Percentiles rank a stretch among this genome's conserved stretches.
These are phyloP conservation scores for Coregonus sp. DNA, from an alignment of 2,797 vertebrate genomes.

Conservation along the genomic window DNA sequence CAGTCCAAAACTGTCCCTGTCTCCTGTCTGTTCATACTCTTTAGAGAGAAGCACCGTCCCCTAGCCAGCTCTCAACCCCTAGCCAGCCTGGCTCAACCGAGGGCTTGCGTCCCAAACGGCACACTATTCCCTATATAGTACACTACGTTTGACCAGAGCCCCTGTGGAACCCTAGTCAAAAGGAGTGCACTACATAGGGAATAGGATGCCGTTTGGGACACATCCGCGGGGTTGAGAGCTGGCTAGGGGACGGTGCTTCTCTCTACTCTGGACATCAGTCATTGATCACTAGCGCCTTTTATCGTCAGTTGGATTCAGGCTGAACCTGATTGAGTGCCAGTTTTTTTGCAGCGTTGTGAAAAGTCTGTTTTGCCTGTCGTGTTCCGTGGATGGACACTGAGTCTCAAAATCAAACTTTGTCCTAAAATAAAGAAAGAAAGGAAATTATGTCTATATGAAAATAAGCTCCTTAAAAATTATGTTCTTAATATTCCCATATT, in stretches of 20 bases:
- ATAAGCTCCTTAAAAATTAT: not conserved
- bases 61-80: not conserved
- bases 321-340: not conserved
- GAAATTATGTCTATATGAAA: not conserved
- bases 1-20: conserved; percentile 23
- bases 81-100: not conserved
- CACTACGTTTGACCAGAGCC: too few species aligned
- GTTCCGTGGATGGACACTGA: not conserved
- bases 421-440: not conserved
- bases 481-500: conserved; percentile 2
- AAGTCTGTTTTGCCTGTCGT: not conserved
- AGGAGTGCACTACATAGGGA: too few species aligned
- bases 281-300: not conserved
- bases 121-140: too few species aligned
- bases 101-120: too few species aligned
- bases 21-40: conserved; percentile 15
- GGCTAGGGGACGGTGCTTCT: too few species aligned
- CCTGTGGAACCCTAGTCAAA: too few species aligned
- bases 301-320: not conserved
- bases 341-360: not conserved
- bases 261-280: not conserved
- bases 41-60: conserved; percentile 8
- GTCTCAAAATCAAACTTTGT: not conserved
- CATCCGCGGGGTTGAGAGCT: too few species aligned
- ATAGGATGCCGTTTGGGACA: too few species aligned